Conservation (phyloP, 2,797 vertebrate genomes). For the Crax fasciolata region DNA sequence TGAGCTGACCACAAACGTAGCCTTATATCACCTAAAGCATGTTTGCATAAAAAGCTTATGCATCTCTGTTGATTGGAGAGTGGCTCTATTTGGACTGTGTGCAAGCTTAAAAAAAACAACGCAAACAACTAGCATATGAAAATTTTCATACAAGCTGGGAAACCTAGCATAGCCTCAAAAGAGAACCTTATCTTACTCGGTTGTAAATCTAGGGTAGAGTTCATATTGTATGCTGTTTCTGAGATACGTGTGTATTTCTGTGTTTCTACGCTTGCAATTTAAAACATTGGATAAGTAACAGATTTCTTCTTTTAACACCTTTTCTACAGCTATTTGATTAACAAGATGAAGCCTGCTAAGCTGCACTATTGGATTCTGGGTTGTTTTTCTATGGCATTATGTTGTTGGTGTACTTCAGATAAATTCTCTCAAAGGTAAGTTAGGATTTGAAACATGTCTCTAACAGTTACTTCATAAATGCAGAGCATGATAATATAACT, state of each 20-base stretch:
- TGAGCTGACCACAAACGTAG: background rate
- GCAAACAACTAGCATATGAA: background rate
- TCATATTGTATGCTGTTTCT: background rate
- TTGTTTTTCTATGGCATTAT: conserved; percentile 36
- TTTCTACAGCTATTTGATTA: conserved; percentile 17
- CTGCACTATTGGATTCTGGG: conserved; percentile 9
- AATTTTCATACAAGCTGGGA: background rate
- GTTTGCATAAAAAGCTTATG: background rate
- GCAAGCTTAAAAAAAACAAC: background rate
- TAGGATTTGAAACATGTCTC: background rate
- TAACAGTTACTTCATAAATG: background rate
- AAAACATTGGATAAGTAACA: background rate
- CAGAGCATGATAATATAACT: background rate
- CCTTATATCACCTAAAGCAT: background rate
- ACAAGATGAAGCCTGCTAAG: conserved; percentile 52
- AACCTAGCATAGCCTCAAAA: background rate
- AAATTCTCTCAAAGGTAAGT: conserved; percentile 36
- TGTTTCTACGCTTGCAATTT: background rate
- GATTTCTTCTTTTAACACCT: background rate
- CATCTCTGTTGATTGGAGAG: background rate
- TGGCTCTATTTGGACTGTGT: background rate
- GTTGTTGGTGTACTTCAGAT: conserved; percentile 30
- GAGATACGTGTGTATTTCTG: background rate
- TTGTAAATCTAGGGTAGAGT: background rate
- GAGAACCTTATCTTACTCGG: background rate